Conservation (phyloP, 2,113 vertebrate species). For the Syngnathoides biaculeatus region DNA sequence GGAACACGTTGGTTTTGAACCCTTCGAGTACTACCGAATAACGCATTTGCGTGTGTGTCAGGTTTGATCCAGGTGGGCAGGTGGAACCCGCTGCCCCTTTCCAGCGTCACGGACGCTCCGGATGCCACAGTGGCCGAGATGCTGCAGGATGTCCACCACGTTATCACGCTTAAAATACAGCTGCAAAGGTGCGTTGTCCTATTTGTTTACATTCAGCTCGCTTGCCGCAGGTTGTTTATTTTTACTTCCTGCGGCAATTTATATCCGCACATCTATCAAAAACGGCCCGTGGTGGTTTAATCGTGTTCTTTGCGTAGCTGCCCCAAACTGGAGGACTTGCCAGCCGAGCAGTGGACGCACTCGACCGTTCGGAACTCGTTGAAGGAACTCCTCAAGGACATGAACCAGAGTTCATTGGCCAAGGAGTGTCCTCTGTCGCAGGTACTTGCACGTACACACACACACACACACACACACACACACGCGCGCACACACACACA, state of each 20-base stretch:
- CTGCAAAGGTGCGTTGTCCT: slow-evolving; percentile 84
- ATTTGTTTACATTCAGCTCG: background rate
- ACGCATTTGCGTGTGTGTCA: slow-evolving; percentile 74
- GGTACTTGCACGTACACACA: slow-evolving; percentile 62
- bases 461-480: background rate
- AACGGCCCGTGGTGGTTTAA: background rate
- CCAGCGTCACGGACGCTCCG: slow-evolving; percentile 93
- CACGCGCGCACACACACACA: slow-evolving; percentile 7
- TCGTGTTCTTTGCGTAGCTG: slow-evolving; percentile 62
- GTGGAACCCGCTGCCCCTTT: slow-evolving; percentile 98
- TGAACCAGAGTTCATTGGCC: slow-evolving; percentile 97
- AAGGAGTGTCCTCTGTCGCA: slow-evolving; percentile 97
- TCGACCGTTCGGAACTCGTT: slow-evolving; percentile 94
- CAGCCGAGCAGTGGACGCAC: slow-evolving; percentile 94
- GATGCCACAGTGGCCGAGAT: slow-evolving; percentile 98
- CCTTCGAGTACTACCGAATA: background rate
- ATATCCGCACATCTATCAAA: too few species aligned
- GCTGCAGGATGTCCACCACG: slow-evolving; percentile 97
- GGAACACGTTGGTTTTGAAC: background rate
- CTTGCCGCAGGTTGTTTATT: too few species aligned
- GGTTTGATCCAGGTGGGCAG: slow-evolving; percentile 98
- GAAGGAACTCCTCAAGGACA: slow-evolving; percentile 96
- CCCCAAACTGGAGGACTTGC: slow-evolving; percentile 93
- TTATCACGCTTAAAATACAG: slow-evolving; percentile 98
- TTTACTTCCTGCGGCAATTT: too few species aligned